Conservation (phyloP, 2,888 invertebrate genomes). For the Galerucella nymphaeae region DNA sequence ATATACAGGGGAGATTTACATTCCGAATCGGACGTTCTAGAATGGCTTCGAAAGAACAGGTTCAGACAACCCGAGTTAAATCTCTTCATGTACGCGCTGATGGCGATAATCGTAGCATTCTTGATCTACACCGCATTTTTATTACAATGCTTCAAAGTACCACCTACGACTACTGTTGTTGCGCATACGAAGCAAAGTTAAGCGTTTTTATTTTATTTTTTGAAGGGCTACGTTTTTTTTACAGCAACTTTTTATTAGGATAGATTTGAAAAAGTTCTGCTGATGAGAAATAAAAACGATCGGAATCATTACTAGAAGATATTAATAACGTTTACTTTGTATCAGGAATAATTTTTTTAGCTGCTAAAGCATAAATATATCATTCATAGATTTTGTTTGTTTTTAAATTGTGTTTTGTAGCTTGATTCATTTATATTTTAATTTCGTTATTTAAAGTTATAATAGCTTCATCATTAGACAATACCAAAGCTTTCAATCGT, state of each 20-base stretch:
- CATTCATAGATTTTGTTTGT: not conserved
- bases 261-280: slow-evolving; percentile 1
- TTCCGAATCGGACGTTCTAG: slow-evolving; percentile 86
- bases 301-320: not conserved
- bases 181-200: slow-evolving; percentile 72
- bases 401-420: not conserved
- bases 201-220: slow-evolving; percentile 22
- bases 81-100: slow-evolving; percentile 92
- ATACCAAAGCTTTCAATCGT: not conserved
- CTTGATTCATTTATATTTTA: not conserved
- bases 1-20: slow-evolving; percentile 86
- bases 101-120: slow-evolving; percentile 87
- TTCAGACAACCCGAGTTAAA: slow-evolving; percentile 93
- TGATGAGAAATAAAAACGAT: not conserved
- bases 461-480: not conserved
- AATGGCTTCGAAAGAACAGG: slow-evolving; percentile 93
- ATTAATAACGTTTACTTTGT: not conserved
- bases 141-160: slow-evolving; percentile 87
- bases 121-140: slow-evolving; percentile 91
- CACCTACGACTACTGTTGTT: slow-evolving; percentile 71
- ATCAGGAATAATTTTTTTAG: not conserved
- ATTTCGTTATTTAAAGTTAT: not conserved
- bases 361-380: not conserved
- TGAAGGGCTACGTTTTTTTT: slow-evolving; percentile 1
- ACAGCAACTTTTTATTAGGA: not conserved